These are phyloP conservation scores for Lagodon rhomboides DNA, from an alignment of 2,797 vertebrate genomes.

Conservation along the genomic window DNA sequence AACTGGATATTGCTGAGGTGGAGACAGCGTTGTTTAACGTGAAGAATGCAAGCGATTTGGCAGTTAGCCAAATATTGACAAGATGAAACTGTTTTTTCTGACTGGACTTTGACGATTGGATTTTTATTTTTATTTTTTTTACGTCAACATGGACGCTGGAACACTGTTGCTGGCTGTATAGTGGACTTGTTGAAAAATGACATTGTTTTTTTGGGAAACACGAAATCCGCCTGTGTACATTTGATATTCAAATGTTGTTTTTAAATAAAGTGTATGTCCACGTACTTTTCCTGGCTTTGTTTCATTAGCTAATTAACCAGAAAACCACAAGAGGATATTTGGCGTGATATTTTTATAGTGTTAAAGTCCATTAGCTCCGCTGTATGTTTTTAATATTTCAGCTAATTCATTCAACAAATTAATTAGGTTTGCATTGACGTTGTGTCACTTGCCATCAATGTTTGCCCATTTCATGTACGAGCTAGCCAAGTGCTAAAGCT, in stretches of 20 bases:
- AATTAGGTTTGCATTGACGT: slow-evolving; percentile 32
- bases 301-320: slow-evolving; percentile 62
- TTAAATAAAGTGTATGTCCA: slow-evolving; percentile 83
- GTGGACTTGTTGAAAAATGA: slow-evolving; percentile 61
- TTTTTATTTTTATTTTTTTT: slow-evolving; percentile 52
- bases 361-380: background rate
- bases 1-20: slow-evolving; percentile 90
- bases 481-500: background rate
- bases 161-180: slow-evolving; percentile 43
- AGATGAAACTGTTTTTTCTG: slow-evolving; percentile 61
- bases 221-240: slow-evolving; percentile 73
- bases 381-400: slow-evolving; percentile 32
- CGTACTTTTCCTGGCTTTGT: slow-evolving; percentile 75
- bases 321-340: slow-evolving; percentile 17
- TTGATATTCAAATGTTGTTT: slow-evolving; percentile 78
- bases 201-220: slow-evolving; percentile 49
- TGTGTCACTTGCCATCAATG: background rate
- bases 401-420: slow-evolving; percentile 18
- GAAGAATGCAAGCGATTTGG: slow-evolving; percentile 91
- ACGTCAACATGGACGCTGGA: slow-evolving; percentile 62
- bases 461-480: slow-evolving; percentile 2
- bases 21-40: slow-evolving; percentile 91
- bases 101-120: slow-evolving; percentile 66
- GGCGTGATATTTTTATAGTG: slow-evolving; percentile 6
- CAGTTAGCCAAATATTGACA: slow-evolving; percentile 77